These are phyloP conservation scores for Salticus scenicus DNA, from an alignment of 2,888 invertebrate genomes.

Conservation along the genomic window DNA sequence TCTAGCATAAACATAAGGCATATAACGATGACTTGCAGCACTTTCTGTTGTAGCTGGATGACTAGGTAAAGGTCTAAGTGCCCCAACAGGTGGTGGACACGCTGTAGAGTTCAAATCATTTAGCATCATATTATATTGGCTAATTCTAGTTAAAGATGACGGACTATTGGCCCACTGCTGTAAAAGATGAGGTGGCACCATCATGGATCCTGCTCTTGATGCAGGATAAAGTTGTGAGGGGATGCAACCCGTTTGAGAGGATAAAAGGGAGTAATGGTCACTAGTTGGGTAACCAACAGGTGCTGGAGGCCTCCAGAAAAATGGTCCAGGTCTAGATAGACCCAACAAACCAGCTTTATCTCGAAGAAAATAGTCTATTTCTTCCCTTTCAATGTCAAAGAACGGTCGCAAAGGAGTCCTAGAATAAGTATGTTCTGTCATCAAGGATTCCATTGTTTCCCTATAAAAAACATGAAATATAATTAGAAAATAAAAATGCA, in stretches of 20 bases:
- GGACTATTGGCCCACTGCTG: constrained; percentile 40
- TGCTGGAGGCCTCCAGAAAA: constrained; percentile 42
- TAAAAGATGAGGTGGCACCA: constrained; percentile 45
- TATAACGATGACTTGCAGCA: constrained; percentile 47
- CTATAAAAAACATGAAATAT: constrained; percentile 79
- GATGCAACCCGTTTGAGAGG: constrained; percentile 25
- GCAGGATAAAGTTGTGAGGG: constrained; percentile 26
- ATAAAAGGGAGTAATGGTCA: constrained; percentile 39
- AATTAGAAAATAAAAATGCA: no score
- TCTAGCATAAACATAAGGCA: constrained; percentile 57
- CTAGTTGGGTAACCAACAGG: constrained; percentile 9
- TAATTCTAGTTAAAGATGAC: constrained; percentile 44
- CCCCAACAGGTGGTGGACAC: constrained; percentile 38
- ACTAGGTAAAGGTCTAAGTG: constrained; percentile 54
- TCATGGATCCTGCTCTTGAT: constrained; percentile 44
- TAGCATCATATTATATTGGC: constrained; percentile 58
- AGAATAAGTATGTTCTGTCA: constrained; percentile 69
- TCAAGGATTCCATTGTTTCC: constrained; percentile 84
- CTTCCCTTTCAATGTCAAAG: constrained; percentile 59
- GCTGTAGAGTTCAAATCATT: constrained; percentile 43
- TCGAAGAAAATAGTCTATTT: constrained; percentile 49
- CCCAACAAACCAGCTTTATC: constrained; percentile 50
- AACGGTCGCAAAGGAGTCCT: constrained; percentile 59
- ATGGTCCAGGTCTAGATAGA: constrained; percentile 15
- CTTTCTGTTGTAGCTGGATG: constrained; percentile 28